Base-by-base conservation (phyloP, 2,888 invertebrate genomes). In the Oscheius sp. region DNA sequence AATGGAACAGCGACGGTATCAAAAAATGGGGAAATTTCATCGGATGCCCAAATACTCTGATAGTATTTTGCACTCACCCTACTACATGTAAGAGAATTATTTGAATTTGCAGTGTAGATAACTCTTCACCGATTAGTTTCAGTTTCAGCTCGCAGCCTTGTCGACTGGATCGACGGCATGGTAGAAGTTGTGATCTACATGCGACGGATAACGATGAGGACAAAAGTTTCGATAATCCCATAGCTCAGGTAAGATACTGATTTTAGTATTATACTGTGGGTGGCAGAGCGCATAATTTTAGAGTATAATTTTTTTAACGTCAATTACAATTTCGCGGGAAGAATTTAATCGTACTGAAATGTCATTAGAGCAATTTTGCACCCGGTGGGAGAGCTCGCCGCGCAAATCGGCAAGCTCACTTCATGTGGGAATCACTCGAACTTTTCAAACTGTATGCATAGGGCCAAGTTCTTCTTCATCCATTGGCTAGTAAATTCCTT, bases 181-280 rank as follows among this genome's bases (percentile, higher is more conserved):
- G 84, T n/a, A 41, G 82, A 45, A 83, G 83, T 53, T 85, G 85
- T 63, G 85, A 85, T 61, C 76, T 83, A 25, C 77, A 83, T 56
- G 78, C 82, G 0, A 58, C 72, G 2, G 74, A 80, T 12, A 76
- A 74, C 18, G 58, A 76, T 18, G 80, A 78, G 41, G 69, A 52
- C 52, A 49, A 63, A 63, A 58, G 61, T 41, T 82, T 69, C 55
- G 81, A 83, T 46, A 84, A 84, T 70, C 84, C 84, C 29, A 84
- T 84, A 70, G 84, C 84, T 41, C 82, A 82, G 78, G 82, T 82
- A 35, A 9, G 35, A 35, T 9, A 35, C 9, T 9, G 9, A 35
- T 35, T 35, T 35, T 35, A 35, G 35, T 35, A 35, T 35, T 35
- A n/a, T 35, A 9, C 9, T 35, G 35, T 3, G 35, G 35, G n/a